A percentile compares a stretch with the other conserved stretches of the same genome.
Evolutionary conservation across 2,888 invertebrate genomes (phyloP).

Genomic region (Bellardia pandia): DNA sequence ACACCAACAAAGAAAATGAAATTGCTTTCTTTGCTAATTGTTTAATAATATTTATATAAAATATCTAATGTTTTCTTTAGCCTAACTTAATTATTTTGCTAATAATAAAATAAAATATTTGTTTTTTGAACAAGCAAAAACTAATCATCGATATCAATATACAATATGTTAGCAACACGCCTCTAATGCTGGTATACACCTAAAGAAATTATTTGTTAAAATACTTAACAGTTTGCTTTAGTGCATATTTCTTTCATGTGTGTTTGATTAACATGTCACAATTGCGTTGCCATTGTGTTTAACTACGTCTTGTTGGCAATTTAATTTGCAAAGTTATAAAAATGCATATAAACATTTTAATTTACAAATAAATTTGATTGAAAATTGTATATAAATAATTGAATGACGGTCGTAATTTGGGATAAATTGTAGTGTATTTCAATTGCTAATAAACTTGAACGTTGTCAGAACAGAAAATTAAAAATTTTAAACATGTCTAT

Average conservation of each 20-base stretch:
- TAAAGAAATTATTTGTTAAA: slow-evolving; percentile 6
- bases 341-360: neutral
- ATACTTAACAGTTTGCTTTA: neutral
- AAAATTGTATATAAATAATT: too few species aligned
- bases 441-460: neutral
- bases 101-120: neutral
- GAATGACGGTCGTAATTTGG: neutral
- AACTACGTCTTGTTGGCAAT: neutral
- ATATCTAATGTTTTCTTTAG: neutral
- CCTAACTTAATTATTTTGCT: neutral
- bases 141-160: neutral
- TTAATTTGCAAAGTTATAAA: neutral
- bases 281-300: neutral
- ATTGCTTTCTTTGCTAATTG: neutral
- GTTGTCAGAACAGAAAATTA: too few species aligned
- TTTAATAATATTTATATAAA: neutral
- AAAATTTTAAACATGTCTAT: too few species aligned
- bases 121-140: neutral
- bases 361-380: neutral
- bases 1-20: neutral
- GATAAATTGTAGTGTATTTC: neutral
- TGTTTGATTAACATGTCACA: too few species aligned
- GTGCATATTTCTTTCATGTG: neutral
- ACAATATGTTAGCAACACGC: neutral
- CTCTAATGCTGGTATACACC: too few species aligned